Evolutionary conservation across 2,888 invertebrate genomes (phyloP).

Genomic region (Horisme vitalbata): DNA sequence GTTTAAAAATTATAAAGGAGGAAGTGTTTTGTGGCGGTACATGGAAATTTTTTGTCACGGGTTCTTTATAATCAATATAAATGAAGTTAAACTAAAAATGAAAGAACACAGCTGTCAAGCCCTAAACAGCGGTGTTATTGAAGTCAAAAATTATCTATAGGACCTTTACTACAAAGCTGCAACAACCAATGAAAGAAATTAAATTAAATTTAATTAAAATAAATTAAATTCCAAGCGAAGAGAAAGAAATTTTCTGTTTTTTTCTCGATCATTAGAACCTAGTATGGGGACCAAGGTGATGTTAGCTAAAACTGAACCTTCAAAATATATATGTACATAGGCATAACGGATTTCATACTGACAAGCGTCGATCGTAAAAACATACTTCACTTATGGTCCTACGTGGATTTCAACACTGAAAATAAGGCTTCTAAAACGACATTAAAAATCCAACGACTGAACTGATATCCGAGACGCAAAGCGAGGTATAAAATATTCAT

Average conservation of each 20-base stretch:
- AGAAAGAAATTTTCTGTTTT: no score
- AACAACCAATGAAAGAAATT: background rate
- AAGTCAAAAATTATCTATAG: background rate
- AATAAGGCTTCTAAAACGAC: conserved; percentile 1
- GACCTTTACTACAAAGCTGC: background rate
- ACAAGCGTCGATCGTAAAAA: no score
- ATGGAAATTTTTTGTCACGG: background rate
- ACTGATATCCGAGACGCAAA: conserved; percentile 20
- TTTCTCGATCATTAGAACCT: no score
- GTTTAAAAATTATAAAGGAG: background rate
- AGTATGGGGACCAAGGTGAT: no score
- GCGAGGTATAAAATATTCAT: conserved; percentile 57
- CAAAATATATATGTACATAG: no score
- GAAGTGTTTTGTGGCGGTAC: background rate
- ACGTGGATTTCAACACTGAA: no score
- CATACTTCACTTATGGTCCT: no score
- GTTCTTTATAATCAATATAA: background rate
- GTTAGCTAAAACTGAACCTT: no score
- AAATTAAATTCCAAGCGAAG: no score
- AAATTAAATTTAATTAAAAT: no score
- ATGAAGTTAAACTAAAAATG: background rate
- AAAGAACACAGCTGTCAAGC: background rate
- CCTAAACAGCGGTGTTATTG: background rate
- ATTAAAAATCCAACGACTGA: conserved; percentile 26
- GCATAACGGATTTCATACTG: no score